These are phyloP conservation scores for Sinohyriopsis cumingii DNA, from an alignment of 2,888 invertebrate genomes.

Conservation along the genomic window DNA sequence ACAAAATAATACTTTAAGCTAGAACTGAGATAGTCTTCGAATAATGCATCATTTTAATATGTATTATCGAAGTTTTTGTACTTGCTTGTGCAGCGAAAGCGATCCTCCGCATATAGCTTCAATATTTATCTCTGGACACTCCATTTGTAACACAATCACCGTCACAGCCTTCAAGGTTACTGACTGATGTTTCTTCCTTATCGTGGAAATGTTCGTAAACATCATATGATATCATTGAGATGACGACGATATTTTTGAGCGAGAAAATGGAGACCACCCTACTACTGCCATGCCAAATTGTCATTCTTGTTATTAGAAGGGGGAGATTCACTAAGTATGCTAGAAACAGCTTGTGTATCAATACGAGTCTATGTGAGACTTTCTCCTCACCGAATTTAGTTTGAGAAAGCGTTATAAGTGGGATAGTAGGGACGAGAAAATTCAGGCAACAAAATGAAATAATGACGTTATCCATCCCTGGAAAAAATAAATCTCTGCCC, in stretches of 20 bases:
- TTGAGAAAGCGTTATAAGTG: slow-evolving; percentile 75
- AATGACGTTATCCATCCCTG: slow-evolving; percentile 72
- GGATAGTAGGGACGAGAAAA: slow-evolving; percentile 75
- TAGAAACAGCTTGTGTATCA: slow-evolving; percentile 73
- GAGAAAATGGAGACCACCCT: slow-evolving; percentile 75
- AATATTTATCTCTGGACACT: no score
- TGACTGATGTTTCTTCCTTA: no score
- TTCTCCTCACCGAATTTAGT: slow-evolving; percentile 71
- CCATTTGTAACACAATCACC: no score
- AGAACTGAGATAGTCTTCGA: no score
- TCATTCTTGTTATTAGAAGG: slow-evolving; percentile 74
- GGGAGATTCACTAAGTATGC: slow-evolving; percentile 76
- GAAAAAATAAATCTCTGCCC: slow-evolving; percentile 43
- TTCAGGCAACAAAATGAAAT: slow-evolving; percentile 75
- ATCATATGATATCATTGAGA: slow-evolving; percentile 71
- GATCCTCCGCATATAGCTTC: no score
- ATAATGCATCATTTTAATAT: no score
- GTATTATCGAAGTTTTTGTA: no score
- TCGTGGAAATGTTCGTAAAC: slow-evolving; percentile 37
- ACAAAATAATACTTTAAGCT: no score
- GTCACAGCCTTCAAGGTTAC: no score
- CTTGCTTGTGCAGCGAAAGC: no score
- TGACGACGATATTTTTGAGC: slow-evolving; percentile 76
- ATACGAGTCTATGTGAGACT: slow-evolving; percentile 54
- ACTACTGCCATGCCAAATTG: slow-evolving; percentile 74